Evolutionary conservation across 2,888 invertebrate genomes (phyloP).

Genomic region (Blastobasis adustella): DNA sequence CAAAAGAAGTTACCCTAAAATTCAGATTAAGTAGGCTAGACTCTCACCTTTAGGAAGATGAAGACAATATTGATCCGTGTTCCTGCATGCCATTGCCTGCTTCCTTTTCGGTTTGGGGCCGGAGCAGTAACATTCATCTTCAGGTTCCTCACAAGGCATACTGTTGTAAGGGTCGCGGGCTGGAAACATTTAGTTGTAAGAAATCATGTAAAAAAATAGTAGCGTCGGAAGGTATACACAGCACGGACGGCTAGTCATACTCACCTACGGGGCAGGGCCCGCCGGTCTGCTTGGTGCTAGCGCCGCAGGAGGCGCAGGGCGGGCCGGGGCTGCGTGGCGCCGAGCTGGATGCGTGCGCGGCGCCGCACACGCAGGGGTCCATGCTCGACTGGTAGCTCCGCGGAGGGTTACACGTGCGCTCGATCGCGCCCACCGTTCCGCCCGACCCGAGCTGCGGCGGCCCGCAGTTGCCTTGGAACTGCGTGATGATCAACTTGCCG

Average conservation of each 20-base stretch:
- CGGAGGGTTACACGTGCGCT: constrained; percentile 50
- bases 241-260: background rate
- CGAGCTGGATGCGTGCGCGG: constrained; percentile 23
- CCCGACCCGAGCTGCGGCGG: constrained; percentile 36
- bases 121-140: constrained; percentile 57
- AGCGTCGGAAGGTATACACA: background rate
- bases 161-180: constrained; percentile 46
- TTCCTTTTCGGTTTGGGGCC: constrained; percentile 42
- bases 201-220: background rate
- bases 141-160: constrained; percentile 53
- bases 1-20: constrained; percentile 3
- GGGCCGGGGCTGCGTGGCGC: constrained; percentile 2
- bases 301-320: background rate
- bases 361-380: constrained; percentile 57
- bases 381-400: constrained; percentile 39
- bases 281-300: background rate
- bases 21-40: background rate
- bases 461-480: constrained; percentile 71
- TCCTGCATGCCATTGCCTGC: constrained; percentile 49
- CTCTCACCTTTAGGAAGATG: constrained; percentile 63
- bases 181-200: constrained; percentile 14
- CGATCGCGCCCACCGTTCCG: constrained; percentile 31
- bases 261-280: background rate
- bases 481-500: constrained; percentile 78
- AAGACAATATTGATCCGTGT: constrained; percentile 60